Evolutionary conservation across 2,888 invertebrate genomes (phyloP).

Genomic region (Lasioglossum calceatum): DNA sequence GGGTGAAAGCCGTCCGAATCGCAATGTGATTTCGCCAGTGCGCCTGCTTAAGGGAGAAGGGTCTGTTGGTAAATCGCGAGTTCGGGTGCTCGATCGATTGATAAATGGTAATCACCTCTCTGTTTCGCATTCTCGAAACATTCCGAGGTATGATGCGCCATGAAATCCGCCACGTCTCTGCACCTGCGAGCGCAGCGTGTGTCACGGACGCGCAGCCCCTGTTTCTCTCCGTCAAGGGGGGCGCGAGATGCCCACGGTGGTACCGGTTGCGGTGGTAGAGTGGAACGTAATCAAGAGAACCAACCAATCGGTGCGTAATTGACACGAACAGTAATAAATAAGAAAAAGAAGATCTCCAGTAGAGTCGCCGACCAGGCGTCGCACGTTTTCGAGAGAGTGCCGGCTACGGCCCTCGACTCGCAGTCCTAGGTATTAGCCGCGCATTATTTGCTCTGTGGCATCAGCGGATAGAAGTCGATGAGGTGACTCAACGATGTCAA

Average conservation of each 20-base stretch:
- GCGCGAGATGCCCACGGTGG: slow-evolving; percentile 33
- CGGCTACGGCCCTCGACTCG: slow-evolving; percentile 16
- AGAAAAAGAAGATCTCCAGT: slow-evolving; percentile 66
- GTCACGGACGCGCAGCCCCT: slow-evolving; percentile 47
- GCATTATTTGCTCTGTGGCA: slow-evolving; percentile 76
- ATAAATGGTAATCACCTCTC: slow-evolving; percentile 61
- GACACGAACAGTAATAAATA: slow-evolving; percentile 80
- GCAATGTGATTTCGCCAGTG: background rate
- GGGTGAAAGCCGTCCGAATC: background rate
- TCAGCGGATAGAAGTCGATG: slow-evolving; percentile 82
- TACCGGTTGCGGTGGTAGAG: slow-evolving; percentile 47
- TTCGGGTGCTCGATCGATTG: slow-evolving; percentile 26
- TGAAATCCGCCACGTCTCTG: slow-evolving; percentile 39
- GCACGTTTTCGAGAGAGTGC: slow-evolving; percentile 39
- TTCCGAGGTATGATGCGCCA: slow-evolving; percentile 19
- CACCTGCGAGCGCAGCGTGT: slow-evolving; percentile 65
- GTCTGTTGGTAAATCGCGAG: slow-evolving; percentile 21
- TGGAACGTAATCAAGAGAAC: slow-evolving; percentile 61
- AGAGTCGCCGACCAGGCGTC: slow-evolving; percentile 61
- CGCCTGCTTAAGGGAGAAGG: background rate
- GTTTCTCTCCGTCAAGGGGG: slow-evolving; percentile 38
- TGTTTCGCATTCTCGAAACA: slow-evolving; percentile 16
- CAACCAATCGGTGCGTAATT: slow-evolving; percentile 75
- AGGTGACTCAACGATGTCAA: slow-evolving; percentile 83
- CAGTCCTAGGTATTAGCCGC: slow-evolving; percentile 30